Evolutionary conservation across 2,113 vertebrate genomes (phyloP).

Genomic region (Melospiza melodia): DNA sequence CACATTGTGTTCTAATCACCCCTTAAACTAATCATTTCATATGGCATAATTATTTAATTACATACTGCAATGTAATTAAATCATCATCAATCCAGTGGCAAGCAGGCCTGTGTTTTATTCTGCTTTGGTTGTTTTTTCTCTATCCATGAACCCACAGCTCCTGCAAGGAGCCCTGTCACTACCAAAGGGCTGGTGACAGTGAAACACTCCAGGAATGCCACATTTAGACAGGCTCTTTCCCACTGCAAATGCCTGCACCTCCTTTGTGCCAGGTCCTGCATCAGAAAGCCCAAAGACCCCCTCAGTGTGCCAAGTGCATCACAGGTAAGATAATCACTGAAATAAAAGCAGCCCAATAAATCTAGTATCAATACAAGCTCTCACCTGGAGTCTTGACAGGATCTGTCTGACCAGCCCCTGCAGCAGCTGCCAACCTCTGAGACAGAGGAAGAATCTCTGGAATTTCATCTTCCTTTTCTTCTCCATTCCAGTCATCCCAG

Average conservation of each 20-base stretch:
- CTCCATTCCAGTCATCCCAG: conserved; percentile 82
- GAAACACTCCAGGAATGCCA: neutral
- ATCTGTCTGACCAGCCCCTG: neutral
- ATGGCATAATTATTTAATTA: neutral
- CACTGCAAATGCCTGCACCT: neutral
- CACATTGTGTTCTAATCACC: neutral
- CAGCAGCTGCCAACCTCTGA: conserved; percentile 57
- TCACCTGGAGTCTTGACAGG: conserved; percentile 82
- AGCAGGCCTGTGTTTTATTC: neutral
- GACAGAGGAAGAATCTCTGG: conserved; percentile 69
- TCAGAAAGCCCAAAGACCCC: neutral
- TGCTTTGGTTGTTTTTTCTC: neutral
- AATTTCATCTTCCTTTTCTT: conserved; percentile 65
- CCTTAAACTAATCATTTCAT: neutral
- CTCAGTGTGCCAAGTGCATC: neutral
- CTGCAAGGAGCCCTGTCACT: neutral
- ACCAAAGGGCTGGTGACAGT: neutral
- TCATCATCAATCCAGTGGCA: neutral
- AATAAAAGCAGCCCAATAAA: neutral
- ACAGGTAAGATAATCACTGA: neutral
- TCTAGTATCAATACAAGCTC: neutral
- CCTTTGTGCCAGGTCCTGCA: neutral
- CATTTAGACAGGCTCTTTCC: neutral
- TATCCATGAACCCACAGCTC: neutral
- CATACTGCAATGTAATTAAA: neutral